These are phyloP conservation scores for Lepas anatifera DNA, from an alignment of 2,888 invertebrate genomes.

Conservation along the genomic window DNA sequence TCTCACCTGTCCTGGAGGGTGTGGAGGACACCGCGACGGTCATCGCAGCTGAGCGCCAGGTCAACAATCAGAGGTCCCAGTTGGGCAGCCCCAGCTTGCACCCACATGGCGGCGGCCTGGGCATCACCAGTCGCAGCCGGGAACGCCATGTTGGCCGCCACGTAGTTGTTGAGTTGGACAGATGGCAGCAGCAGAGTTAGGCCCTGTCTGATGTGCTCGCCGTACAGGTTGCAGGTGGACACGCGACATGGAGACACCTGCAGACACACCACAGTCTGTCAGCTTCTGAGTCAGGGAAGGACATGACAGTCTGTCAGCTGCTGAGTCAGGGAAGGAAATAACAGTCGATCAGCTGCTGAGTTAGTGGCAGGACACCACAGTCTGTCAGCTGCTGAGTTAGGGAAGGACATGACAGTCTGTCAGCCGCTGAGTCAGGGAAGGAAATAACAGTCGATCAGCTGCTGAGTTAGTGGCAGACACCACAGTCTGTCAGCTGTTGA, in stretches of 20 bases:
- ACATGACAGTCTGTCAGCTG: too few species aligned
- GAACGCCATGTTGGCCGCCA: constrained; percentile 18
- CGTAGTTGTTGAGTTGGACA: constrained; percentile 51
- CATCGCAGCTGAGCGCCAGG: constrained; percentile 68
- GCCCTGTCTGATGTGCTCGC: constrained; percentile 77
- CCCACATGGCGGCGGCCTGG: constrained; percentile 45
- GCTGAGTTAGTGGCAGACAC: too few species aligned
- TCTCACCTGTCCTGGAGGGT: constrained; percentile 60
- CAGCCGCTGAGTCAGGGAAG: too few species aligned
- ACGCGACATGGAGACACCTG: constrained; percentile 72
- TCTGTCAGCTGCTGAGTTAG: too few species aligned
- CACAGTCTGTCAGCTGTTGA: too few species aligned
- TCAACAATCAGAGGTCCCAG: constrained; percentile 81
- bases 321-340: too few species aligned
- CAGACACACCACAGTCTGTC: too few species aligned
- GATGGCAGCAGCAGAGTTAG: constrained; percentile 73
- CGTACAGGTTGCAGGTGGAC: constrained; percentile 89
- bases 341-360: too few species aligned
- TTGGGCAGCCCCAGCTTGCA: constrained; percentile 82
- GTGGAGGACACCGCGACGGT: constrained; percentile 62
- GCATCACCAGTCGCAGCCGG: constrained; percentile 16
- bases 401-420: too few species aligned
- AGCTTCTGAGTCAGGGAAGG: too few species aligned
- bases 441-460: too few species aligned
- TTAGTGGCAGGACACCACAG: too few species aligned